Percentiles rank a stretch among this genome's conserved stretches.
These are phyloP conservation scores for Malurus cyaneus DNA, from an alignment of 2,113 vertebrate genomes.

Conservation along the genomic window DNA sequence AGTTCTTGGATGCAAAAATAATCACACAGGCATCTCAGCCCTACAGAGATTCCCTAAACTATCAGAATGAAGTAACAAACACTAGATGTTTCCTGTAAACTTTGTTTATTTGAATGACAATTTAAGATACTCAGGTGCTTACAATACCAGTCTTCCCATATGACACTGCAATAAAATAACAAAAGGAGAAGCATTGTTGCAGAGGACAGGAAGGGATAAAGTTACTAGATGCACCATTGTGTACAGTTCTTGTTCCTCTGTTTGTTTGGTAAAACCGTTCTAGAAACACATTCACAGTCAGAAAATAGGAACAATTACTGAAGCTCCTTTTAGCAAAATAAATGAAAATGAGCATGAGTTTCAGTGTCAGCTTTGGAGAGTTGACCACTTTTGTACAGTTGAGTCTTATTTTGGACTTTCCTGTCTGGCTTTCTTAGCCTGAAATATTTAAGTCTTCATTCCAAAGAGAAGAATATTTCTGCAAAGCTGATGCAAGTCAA, in stretches of 20 bases:
- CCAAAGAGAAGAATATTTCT: not conserved
- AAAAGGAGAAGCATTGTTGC: not conserved
- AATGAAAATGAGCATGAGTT: not conserved
- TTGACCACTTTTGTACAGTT: not conserved
- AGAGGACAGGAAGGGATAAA: not conserved
- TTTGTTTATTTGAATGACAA: not conserved
- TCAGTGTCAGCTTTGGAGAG: not conserved
- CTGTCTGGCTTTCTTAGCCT: not conserved
- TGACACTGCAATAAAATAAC: not conserved
- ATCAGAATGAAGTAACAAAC: not conserved
- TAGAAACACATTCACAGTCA: not conserved
- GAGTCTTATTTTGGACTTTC: not conserved
- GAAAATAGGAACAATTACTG: not conserved
- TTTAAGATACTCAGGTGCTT: not conserved
- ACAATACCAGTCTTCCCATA: not conserved
- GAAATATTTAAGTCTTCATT: not conserved
- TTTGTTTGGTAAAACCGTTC: not conserved
- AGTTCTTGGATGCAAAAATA: conserved; percentile 3
- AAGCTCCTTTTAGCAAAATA: not conserved
- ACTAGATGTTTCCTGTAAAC: not conserved
- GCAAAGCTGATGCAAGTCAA: not conserved
- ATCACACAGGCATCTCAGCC: not conserved
- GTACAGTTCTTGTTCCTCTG: not conserved
- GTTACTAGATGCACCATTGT: not conserved
- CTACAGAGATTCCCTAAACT: not conserved